phyloP scores from a whole-genome alignment of 1,140 invertebrate species.

The Harlomillsia oculata region DNA sequence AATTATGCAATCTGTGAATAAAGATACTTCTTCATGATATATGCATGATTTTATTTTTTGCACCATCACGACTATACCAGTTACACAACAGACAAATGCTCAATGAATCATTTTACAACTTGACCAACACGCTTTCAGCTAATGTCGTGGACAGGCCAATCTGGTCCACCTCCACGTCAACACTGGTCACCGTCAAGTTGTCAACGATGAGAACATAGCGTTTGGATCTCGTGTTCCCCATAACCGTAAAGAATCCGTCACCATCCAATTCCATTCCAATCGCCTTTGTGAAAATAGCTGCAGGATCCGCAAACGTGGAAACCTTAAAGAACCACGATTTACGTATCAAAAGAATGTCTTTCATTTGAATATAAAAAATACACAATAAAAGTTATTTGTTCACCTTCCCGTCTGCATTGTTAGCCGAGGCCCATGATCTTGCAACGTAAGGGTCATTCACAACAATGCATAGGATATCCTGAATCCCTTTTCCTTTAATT shows the following conservation, averaged over 20 bases:
- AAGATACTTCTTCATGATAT: too few relatives aligned
- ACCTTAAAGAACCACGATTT: not conserved
- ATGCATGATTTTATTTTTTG: too few relatives aligned
- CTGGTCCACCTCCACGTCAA: slow-evolving; percentile 1
- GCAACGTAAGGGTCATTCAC: slow-evolving; percentile 3
- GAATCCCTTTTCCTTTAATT: not conserved
- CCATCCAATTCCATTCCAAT: not conserved
- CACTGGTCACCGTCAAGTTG: not conserved
- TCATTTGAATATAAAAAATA: not conserved
- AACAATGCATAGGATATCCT: not conserved
- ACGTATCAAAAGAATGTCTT: not conserved
- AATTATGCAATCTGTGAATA: too few relatives aligned
- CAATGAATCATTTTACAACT: not conserved
- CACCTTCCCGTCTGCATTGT: slow-evolving; percentile 5
- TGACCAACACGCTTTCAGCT: not conserved
- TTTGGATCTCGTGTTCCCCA: not conserved
- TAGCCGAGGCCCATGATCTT: not conserved
- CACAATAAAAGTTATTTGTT: not conserved
- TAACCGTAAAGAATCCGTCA: not conserved
- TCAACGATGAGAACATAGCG: slow-evolving; percentile 2
- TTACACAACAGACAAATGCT: too few relatives aligned
- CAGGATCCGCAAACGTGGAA: not conserved
- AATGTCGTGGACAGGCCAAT: not conserved
- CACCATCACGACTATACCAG: too few relatives aligned
- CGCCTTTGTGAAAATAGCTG: not conserved